Base-by-base conservation (phyloP, 1,140 invertebrate species). In the Liolophura sinensis region DNA sequence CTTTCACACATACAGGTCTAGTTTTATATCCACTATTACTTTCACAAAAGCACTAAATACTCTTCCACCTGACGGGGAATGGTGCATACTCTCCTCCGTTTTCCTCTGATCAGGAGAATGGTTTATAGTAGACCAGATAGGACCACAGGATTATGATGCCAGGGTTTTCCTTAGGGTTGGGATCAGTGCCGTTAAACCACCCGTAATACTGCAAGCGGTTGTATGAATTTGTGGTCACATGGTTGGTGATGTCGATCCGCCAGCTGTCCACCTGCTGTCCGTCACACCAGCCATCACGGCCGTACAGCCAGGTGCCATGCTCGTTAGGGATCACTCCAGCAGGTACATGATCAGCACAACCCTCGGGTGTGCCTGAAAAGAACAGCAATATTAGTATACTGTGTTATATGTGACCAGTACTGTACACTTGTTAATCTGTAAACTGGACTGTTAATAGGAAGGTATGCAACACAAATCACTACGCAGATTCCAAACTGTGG, bases 251-350 rank as follows among this genome's bases (percentile, higher is more conserved):
- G 46, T 75, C 71, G 46, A 75, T 60, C 9, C 73, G 60, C 74
- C 70, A 75, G 0, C 74, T 73, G 20, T 64, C 66, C 9, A 77
- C 73, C 46, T 76, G 68, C 48, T 65, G 60, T 0, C 76, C 76
- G 60, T 74, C 74, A 69, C 76, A 78, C 76, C 76, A 78, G 40
- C 76, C 76, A 62, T 78, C 72, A 22, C 76, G 63, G 0, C 76
- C 76, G 69, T 78, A 78, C 56, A 78, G 56, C 76, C 76, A 78
- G 11, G 76, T 78, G 11, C 76, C 76, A 64, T 78, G 76, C 64
- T 78, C 74, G 61, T 78, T 78, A 0, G 76, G 74, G 46, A 68
- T 69, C 16, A 73, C 73, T 18, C 76, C 76, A 31, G 48, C 54
- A n/a, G 55, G 60, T 0, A 75, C 75, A 24, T 62, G 62, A 40